These are phyloP conservation scores for Syrphus vitripennis DNA, from an alignment of 2,888 invertebrate genomes.

Conservation along the genomic window DNA sequence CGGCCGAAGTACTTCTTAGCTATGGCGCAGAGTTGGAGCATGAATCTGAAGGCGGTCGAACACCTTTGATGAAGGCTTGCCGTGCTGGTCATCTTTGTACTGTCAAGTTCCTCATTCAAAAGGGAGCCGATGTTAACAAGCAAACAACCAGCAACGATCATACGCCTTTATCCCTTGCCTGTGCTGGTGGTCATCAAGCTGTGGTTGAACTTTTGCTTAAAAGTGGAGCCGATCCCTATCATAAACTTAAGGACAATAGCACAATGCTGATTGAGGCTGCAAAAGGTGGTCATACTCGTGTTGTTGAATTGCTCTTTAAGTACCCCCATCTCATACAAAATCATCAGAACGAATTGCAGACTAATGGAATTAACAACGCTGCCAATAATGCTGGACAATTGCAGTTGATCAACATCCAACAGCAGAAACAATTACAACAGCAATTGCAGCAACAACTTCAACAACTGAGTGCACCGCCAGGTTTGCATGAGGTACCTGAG, in stretches of 20 bases:
- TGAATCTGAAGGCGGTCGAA: slow-evolving; percentile 97
- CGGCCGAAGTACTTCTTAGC: slow-evolving; percentile 94
- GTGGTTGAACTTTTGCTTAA: slow-evolving; percentile 96
- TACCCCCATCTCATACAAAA: slow-evolving; percentile 92
- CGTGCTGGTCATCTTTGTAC: slow-evolving; percentile 97
- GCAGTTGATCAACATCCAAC: slow-evolving; percentile 78
- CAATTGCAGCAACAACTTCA: slow-evolving; percentile 81
- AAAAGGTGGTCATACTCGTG: slow-evolving; percentile 97
- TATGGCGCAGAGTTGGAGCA: slow-evolving; percentile 96
- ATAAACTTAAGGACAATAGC: slow-evolving; percentile 98
- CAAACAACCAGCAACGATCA: slow-evolving; percentile 98
- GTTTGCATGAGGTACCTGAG: slow-evolving; percentile 84
- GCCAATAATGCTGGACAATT: slow-evolving; percentile 77
- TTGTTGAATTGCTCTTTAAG: slow-evolving; percentile 96
- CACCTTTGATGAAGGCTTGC: slow-evolving; percentile 99
- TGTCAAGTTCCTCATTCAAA: slow-evolving; percentile 96
- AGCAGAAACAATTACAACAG: slow-evolving; percentile 80
- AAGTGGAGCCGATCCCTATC: slow-evolving; percentile 96
- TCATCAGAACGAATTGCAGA: slow-evolving; percentile 80
- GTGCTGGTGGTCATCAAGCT: slow-evolving; percentile 96
- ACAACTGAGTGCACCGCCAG: slow-evolving; percentile 80
- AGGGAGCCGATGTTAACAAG: slow-evolving; percentile 92
- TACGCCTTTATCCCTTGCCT: slow-evolving; percentile 97
- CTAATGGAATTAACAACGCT: slow-evolving; percentile 73
- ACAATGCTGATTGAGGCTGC: slow-evolving; percentile 99